Base-by-base conservation (phyloP, 1,140 invertebrate genomes). In the Drosophila teissieri region DNA sequence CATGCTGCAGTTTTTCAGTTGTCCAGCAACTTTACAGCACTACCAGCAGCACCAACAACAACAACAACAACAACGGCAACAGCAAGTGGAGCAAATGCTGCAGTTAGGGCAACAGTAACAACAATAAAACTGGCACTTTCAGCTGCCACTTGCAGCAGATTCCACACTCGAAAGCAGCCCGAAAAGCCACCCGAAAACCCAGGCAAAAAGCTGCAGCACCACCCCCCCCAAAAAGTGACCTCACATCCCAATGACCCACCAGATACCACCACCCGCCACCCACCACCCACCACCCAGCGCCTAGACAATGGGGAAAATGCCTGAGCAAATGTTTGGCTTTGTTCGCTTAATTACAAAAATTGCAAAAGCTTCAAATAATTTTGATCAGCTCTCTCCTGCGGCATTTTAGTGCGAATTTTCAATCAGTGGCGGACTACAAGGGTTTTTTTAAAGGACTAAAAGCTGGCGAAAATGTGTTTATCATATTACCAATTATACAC, bases 261-360 rank as follows among this genome's bases (percentile, higher is more conserved):
- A 19, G n/a, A 19, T 2, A 1, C 19, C 2, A 1, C 19, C 1
- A 19, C 19, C 19, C 19, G 1, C 36, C 12, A 8, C 36, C 36
- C 4, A 0, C 8, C 11, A 1, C 36, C 1, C 10, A 2, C 11
- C 10, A 73, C 48, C 42, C 54, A 56, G n/a, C 46, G 42, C 11
- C 40, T 24, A 51, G 72, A 77, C 56, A 62, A 78, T 78, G 65
- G 61, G 64, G 37, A 72, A 72, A 78, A 78, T 78, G 74, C 75
- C 74, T 53, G 55, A 78, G 58, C 74, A 72, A 78, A 78, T 78
- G 58, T 78, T 78, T 78, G 74, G 75, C 57, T 78, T 78, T 78
- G 76, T 78, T 78, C 74, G 76, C 76, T 78, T 78, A 78, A 78
- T 78, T 78, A 78, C 76, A 78, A 78, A 78, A 78, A 78, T 78